These are phyloP conservation scores for Corythornis leucogaster DNA, from an alignment of 2,797 vertebrate genomes.

Conservation along the genomic window DNA sequence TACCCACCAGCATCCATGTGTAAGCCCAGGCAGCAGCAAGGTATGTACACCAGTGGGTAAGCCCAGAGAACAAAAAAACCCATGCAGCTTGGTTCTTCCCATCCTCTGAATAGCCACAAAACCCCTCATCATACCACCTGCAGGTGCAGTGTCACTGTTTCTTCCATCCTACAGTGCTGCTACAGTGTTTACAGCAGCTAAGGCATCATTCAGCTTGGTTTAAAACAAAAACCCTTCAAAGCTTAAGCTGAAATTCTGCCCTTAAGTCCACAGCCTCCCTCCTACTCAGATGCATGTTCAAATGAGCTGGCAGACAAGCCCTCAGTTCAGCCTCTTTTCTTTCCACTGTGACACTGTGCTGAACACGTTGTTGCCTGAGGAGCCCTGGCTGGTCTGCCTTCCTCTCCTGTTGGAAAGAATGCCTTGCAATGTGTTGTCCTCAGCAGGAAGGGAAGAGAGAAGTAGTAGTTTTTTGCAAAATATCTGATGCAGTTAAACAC, in stretches of 20 bases:
- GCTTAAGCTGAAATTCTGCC: background rate
- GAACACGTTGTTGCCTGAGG: background rate
- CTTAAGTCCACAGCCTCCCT: background rate
- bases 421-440: fast-evolving
- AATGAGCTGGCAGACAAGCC: background rate
- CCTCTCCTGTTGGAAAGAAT: background rate
- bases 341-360: background rate
- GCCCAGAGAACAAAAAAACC: background rate
- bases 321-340: background rate
- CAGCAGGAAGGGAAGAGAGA: fast-evolving
- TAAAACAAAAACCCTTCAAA: background rate
- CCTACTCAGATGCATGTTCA: fast-evolving
- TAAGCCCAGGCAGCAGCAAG: background rate
- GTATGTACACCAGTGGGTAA: background rate
- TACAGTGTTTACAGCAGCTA: background rate
- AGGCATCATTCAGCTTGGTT: background rate
- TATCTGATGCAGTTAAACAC: background rate
- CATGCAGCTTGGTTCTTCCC: background rate
- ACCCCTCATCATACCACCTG: background rate
- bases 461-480: background rate
- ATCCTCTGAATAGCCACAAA: background rate
- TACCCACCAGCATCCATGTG: background rate
- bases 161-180: background rate
- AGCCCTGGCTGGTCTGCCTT: background rate
- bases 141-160: background rate